Evolutionary conservation across 2,797 vertebrate species (phyloP).

Genomic region (Phrynocephalus vlangalii): DNA sequence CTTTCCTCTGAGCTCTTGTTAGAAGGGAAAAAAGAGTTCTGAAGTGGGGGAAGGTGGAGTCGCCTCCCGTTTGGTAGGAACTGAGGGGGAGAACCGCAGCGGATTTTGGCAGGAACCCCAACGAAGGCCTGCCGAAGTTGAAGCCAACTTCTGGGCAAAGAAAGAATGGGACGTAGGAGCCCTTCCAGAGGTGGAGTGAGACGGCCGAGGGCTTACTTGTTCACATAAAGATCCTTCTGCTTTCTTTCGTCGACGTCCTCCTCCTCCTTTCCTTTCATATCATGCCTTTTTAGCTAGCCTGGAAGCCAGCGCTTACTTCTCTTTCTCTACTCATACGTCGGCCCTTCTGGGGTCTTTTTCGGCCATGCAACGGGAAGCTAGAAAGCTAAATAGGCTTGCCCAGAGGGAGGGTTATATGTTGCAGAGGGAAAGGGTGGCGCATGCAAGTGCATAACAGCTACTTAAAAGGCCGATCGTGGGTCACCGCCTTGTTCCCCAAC

Average conservation of each 20-base stretch:
- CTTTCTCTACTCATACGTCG: not conserved
- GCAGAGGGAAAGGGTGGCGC: not conserved
- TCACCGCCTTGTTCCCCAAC: not conserved
- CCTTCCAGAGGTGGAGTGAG: not conserved
- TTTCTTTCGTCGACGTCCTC: not conserved
- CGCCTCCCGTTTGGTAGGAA: not conserved
- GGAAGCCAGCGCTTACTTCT: not conserved
- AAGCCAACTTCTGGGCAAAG: not conserved
- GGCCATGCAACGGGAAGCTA: too few species aligned
- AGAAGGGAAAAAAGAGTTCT: not conserved
- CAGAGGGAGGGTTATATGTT: too few species aligned
- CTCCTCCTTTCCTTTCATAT: not conserved
- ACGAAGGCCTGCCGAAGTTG: not conserved
- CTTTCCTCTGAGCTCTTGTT: not conserved
- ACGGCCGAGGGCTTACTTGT: not conserved
- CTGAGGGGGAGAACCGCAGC: too few species aligned
- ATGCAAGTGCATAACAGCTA: too few species aligned
- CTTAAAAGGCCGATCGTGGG: not conserved
- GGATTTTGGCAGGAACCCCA: not conserved
- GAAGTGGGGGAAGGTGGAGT: too few species aligned
- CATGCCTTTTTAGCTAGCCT: not conserved
- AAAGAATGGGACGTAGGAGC: not conserved
- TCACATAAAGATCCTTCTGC: too few species aligned
- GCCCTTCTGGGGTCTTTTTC: too few species aligned
- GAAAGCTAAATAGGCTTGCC: too few species aligned